phyloP scores from a whole-genome alignment of 2,888 invertebrate species.

The Lypha dubia region DNA sequence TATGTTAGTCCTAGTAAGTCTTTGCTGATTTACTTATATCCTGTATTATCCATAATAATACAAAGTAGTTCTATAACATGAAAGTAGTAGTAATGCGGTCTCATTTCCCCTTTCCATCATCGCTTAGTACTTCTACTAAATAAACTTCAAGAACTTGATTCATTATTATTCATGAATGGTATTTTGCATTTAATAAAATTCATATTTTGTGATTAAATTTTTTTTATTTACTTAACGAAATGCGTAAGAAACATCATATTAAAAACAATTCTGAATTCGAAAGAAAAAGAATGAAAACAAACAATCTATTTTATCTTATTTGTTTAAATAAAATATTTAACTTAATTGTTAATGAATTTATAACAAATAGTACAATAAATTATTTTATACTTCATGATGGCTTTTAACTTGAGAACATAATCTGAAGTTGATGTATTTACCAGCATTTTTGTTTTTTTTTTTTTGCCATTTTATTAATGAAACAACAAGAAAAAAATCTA shows the following conservation, averaged over 20 bases:
- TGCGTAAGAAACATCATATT: slow-evolving; percentile 8
- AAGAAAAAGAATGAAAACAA: slow-evolving; percentile 58
- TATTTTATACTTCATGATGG: slow-evolving; percentile 1
- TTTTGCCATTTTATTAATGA: no score
- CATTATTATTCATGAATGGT: not conserved
- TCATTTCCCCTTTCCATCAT: no score
- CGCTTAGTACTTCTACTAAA: no score
- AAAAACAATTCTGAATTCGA: not conserved
- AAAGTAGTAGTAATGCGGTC: no score
- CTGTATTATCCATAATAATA: no score
- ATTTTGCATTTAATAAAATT: not conserved
- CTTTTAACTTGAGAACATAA: slow-evolving; percentile 20
- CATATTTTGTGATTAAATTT: not conserved
- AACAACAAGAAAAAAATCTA: not conserved
- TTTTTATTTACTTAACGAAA: slow-evolving; percentile 23
- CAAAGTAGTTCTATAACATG: no score
- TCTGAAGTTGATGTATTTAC: not conserved
- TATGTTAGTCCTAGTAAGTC: no score
- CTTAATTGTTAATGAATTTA: slow-evolving; percentile 57
- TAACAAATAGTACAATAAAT: slow-evolving; percentile 62
- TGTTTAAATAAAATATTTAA: slow-evolving; percentile 9
- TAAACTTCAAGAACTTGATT: no score
- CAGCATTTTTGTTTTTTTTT: not conserved
- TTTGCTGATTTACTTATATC: no score
- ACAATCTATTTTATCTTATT: slow-evolving; percentile 42